phyloP scores from a whole-genome alignment of 2,113 vertebrate genomes.

The Lepus timidus region DNA sequence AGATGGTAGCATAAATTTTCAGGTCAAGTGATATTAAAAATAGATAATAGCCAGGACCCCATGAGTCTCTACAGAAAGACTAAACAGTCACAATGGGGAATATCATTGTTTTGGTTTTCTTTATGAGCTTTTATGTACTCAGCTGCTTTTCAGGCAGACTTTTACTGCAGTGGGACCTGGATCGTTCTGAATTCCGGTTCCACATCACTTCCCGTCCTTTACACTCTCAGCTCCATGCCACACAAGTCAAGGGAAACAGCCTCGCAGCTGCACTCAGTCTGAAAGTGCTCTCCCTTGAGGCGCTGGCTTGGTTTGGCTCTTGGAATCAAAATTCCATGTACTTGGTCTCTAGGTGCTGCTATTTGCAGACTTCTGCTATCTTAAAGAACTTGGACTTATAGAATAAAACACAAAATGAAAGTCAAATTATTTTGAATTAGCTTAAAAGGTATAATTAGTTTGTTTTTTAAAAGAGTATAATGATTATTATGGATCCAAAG shows the following conservation, averaged over 20 bases:
- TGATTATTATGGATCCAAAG: conserved; percentile 20
- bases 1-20: conserved; percentile 92
- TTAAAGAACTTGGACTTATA: not conserved
- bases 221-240: conserved; percentile 88
- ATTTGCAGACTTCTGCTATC: not conserved
- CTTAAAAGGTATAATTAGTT: not conserved
- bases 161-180: conserved; percentile 87
- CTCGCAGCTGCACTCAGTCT: conserved; percentile 87
- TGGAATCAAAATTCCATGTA: conserved; percentile 65
- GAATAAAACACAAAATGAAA: not conserved
- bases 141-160: conserved; percentile 91
- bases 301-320: conserved; percentile 18
- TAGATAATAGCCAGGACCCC: conserved; percentile 92
- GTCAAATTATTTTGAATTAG: conserved; percentile 36
- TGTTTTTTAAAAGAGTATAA: conserved; percentile 7
- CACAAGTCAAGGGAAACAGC: conserved; percentile 90
- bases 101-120: conserved; percentile 96
- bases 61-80: conserved; percentile 93
- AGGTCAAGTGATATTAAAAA: conserved; percentile 95
- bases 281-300: conserved; percentile 65
- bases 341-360: not conserved
- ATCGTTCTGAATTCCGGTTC: conserved; percentile 90
- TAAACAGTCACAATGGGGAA: conserved; percentile 97
- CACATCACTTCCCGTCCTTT: conserved; percentile 91
- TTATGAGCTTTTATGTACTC: conserved; percentile 95